Evolutionary conservation across 2,113 vertebrate genomes (phyloP).

Genomic region (Apodemus speciosus): DNA sequence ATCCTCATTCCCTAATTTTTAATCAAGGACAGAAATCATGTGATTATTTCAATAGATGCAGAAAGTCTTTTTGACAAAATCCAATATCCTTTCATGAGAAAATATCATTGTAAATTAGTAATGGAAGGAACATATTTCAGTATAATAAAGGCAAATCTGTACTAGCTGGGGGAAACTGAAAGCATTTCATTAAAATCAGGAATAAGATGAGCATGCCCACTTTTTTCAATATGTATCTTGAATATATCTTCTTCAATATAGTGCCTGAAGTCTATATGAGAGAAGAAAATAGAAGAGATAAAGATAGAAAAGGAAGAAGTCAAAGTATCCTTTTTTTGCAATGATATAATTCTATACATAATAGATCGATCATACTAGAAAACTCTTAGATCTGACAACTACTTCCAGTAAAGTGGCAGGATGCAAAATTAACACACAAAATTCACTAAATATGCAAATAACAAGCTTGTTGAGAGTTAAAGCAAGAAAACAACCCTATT

Average conservation of each 20-base stretch:
- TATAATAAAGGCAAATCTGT: neutral
- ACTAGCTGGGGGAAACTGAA: neutral
- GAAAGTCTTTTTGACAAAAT: neutral
- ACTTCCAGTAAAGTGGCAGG: neutral
- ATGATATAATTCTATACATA: neutral
- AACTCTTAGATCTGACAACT: neutral
- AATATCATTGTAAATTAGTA: neutral
- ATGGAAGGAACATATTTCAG: neutral
- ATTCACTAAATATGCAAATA: neutral
- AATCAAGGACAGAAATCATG: neutral
- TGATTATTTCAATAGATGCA: neutral
- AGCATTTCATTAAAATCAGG: neutral
- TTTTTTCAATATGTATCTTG: neutral
- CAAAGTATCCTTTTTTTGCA: neutral
- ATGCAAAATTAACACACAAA: neutral
- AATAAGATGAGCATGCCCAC: neutral
- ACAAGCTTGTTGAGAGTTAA: neutral
- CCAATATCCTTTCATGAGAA: neutral
- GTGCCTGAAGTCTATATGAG: neutral
- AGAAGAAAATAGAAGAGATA: neutral
- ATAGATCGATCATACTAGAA: neutral
- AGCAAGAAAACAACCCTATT: neutral
- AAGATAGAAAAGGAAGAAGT: neutral
- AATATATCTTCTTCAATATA: neutral
- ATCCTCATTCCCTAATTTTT: neutral